Evolutionary conservation across 2,113 vertebrate species (phyloP), one percentile per base, ranked within the genome.

Genomic region (Panthera tigris): DNA sequence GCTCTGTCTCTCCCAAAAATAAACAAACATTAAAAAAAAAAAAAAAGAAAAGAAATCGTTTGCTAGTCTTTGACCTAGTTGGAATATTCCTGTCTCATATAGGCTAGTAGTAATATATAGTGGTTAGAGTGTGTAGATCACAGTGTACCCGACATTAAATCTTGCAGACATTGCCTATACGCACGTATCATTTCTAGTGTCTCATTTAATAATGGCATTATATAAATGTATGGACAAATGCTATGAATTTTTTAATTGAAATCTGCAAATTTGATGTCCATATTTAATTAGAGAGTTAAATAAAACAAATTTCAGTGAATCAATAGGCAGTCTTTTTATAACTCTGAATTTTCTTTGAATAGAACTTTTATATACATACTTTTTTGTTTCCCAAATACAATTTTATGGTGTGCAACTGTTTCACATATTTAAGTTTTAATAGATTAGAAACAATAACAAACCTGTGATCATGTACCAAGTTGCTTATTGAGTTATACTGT

Each of bases 401-500:
- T 65, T 71, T 68, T 78, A 36, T 25, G 25, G 25, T 84, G 14
- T 69, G 68, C 90, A 94, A 21, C 76, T 88, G 61, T 36, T 86
- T 84, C 80, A 88, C 82, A 95, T 97, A 97, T 76, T 97, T 93
- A 94, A 89, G 90, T 95, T 97, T 93, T 95, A 95, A 78, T 93
- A 95, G 80, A 95, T 95, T 95, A 4, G 90, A 93, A 98, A 52
- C 80, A 85, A 55, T 69, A 97, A 98, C 96, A 97, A 97, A 95
- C 71, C 73, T 97, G 7, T 97, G n/a, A 89, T 16, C 15, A 85
- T 76, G 74, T 80, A 82, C 91, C 97, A 89, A 74, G 55, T 85
- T 95, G 87, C 95, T 97, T 96, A 94, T 73, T 95, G 92, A 96
- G 93, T 97, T 98, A 97, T 96, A 94, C 84, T 87, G 94, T 97